A percentile compares a stretch with the other conserved stretches of the same genome.
Evolutionary conservation across 1,140 invertebrate genomes (phyloP).

Genomic region (Sycophaga agraensis): DNA sequence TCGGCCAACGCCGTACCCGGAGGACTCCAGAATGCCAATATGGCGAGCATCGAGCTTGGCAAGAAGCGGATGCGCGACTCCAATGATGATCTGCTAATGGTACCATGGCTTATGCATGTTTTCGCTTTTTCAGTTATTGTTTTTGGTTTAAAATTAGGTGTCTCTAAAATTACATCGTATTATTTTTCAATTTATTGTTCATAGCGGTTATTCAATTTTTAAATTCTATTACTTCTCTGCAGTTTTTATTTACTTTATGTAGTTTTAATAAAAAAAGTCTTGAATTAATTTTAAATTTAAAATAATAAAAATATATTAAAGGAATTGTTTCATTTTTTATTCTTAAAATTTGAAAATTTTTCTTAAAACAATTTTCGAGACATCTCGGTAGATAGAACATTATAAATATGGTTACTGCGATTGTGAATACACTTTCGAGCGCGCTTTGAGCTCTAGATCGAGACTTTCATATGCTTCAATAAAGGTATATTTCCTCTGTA

Average conservation of each 20-base stretch:
- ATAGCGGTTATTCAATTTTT: too few species aligned
- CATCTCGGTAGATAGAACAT: conserved; percentile 39
- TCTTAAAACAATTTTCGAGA: conserved; percentile 25
- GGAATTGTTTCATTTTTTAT: background rate
- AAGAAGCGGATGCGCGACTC: conserved; percentile 84
- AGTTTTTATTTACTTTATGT: background rate
- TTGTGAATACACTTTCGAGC: conserved; percentile 59
- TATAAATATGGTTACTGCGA: conserved; percentile 50
- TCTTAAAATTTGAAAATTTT: background rate
- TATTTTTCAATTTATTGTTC: background rate
- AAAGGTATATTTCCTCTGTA: conserved; percentile 3
- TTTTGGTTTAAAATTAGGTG: background rate
- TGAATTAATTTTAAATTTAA: too few species aligned
- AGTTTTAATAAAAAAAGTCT: background rate
- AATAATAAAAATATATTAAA: too few species aligned
- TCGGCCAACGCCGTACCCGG: conserved; percentile 52
- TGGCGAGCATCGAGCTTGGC: conserved; percentile 70
- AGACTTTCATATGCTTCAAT: conserved; percentile 36
- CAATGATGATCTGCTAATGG: conserved; percentile 88
- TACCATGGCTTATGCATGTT: conserved; percentile 74
- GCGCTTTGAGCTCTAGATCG: conserved; percentile 54
- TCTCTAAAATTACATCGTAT: background rate
- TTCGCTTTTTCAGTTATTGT: conserved; percentile 51
- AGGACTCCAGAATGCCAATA: conserved; percentile 63
- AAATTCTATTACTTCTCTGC: too few species aligned